Percentiles rank a stretch among this genome's conserved stretches.
These are phyloP conservation scores for Serranochromis macrocephalus DNA, from an alignment of 2,113 vertebrate genomes.

Conservation along the genomic window DNA sequence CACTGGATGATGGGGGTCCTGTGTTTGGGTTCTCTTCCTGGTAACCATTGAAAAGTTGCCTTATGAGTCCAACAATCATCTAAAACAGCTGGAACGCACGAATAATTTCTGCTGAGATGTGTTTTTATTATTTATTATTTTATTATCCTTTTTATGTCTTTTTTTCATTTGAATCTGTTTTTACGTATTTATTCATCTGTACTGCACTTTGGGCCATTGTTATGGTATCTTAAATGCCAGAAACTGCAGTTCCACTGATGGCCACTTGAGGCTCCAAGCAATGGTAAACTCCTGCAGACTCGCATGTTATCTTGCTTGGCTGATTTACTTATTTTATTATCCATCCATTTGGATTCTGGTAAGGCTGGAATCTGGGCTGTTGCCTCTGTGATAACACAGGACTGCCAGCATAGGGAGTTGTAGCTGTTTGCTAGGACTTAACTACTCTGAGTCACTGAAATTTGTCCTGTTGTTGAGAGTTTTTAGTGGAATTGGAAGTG, in stretches of 20 bases:
- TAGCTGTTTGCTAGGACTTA: not conserved
- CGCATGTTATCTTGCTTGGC: not conserved
- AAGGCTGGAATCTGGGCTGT: not conserved
- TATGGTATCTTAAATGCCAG: not conserved
- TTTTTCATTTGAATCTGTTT: not conserved
- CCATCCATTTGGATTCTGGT: not conserved
- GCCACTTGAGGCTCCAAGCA: not conserved
- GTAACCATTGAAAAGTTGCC: not conserved
- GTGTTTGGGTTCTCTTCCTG: not conserved
- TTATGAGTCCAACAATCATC: not conserved
- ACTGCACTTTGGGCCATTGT: not conserved
- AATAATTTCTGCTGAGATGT: fast-evolving
- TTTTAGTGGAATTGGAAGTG: not conserved
- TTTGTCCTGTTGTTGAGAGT: not conserved
- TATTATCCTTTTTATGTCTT: not conserved
- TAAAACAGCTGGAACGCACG: not conserved
- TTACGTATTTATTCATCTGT: not conserved
- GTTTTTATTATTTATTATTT: not conserved
- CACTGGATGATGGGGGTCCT: not conserved
- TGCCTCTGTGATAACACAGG: not conserved
- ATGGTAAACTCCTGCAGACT: not conserved
- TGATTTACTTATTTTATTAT: not conserved
- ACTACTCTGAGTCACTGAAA: not conserved
- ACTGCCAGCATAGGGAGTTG: not conserved
- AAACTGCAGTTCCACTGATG: not conserved